These are phyloP conservation scores for Panurus biarmicus DNA, from an alignment of 2,113 vertebrate genomes.

Conservation along the genomic window DNA sequence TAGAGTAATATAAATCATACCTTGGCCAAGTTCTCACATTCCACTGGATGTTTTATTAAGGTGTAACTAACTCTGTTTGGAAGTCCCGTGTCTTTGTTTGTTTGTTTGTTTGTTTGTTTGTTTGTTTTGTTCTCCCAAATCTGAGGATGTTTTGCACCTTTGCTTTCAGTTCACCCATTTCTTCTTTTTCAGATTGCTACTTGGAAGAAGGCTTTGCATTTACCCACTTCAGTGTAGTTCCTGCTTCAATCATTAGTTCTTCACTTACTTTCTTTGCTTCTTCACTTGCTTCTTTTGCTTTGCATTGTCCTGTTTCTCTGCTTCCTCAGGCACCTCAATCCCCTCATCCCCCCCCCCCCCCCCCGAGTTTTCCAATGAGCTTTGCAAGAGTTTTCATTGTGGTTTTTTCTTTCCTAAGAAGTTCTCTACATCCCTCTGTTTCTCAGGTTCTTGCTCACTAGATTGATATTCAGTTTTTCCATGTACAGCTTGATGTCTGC, in stretches of 20 bases:
- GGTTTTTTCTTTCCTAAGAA: background rate
- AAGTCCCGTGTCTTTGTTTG: background rate
- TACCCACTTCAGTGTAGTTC: background rate
- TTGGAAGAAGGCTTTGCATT: background rate
- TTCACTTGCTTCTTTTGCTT: background rate
- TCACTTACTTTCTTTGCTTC: background rate
- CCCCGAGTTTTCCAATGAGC: background rate
- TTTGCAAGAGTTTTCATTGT: background rate
- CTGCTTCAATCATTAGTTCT: background rate
- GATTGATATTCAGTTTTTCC: background rate
- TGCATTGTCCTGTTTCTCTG: background rate
- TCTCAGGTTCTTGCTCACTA: background rate
- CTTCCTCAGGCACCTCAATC: background rate
- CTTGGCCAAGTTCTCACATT: background rate
- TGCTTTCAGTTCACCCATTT: background rate
- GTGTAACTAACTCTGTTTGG: background rate
- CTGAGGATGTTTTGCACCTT: background rate
- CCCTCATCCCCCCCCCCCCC: fast-evolving
- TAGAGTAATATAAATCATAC: background rate
- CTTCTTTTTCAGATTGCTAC: background rate
- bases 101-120: background rate
- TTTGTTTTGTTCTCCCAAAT: background rate
- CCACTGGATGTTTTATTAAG: background rate
- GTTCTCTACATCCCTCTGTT: background rate
- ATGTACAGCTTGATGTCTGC: background rate